Percentiles rank a stretch among this genome's conserved stretches.
These are phyloP conservation scores for Tenthredo distinguenda DNA, from an alignment of 2,888 invertebrate genomes.

Conservation along the genomic window DNA sequence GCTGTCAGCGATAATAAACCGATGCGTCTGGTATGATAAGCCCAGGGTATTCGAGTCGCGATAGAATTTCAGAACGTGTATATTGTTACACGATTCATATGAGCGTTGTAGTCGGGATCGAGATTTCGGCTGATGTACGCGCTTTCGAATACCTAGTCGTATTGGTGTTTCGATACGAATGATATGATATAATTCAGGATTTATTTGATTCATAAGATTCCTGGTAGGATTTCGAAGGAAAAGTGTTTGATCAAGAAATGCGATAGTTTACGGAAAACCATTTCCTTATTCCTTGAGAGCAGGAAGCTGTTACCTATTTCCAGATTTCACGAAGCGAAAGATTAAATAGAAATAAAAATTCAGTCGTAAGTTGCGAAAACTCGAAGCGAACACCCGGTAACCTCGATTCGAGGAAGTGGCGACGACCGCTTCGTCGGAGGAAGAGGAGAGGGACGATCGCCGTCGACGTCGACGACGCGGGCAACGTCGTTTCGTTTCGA, in stretches of 20 bases:
- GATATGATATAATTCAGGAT: not conserved
- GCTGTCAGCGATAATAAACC: constrained; percentile 50
- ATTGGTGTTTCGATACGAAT: not conserved
- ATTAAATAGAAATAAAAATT: constrained; percentile 24
- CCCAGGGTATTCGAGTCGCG: not conserved
- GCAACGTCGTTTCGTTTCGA: constrained; percentile 45
- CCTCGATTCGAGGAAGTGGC: constrained; percentile 45
- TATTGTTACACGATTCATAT: constrained; percentile 32
- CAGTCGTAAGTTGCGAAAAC: constrained; percentile 37
- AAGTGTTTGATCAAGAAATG: not conserved
- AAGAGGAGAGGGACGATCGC: constrained; percentile 33
- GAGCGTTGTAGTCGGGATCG: not conserved
- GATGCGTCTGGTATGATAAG: constrained; percentile 51
- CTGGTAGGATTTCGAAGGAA: not conserved
- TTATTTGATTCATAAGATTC: not conserved
- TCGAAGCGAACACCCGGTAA: constrained; percentile 41
- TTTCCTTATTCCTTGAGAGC: constrained; percentile 19
- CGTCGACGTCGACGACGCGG: constrained; percentile 9
- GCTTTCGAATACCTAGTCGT: not conserved
- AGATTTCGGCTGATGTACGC: not conserved
- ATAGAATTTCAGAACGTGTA: constrained; percentile 28
- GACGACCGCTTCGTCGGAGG: constrained; percentile 32
- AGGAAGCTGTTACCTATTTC: constrained; percentile 27
- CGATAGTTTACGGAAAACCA: not conserved
- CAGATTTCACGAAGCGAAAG: not conserved